phyloP scores from a whole-genome alignment of 2,888 invertebrate genomes.

The Drosophila neutralis region DNA sequence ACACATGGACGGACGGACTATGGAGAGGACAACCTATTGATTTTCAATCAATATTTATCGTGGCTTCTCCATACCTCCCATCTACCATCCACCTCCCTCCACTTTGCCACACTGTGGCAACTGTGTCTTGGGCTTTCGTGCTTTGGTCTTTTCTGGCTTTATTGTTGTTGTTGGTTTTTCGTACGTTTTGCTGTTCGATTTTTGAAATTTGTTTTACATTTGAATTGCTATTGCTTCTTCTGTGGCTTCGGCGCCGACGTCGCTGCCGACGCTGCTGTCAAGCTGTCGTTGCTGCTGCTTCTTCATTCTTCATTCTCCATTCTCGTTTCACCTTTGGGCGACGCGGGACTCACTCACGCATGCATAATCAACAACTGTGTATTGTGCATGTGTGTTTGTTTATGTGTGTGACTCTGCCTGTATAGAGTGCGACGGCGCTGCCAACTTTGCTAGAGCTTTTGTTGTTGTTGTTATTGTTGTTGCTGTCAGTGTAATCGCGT shows the following conservation, averaged over 20 bases:
- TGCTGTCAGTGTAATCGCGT: slow-evolving; percentile 61
- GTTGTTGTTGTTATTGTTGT: slow-evolving; percentile 10
- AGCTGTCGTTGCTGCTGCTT: slow-evolving; percentile 19
- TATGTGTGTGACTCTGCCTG: slow-evolving; percentile 16
- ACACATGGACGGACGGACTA: slow-evolving; percentile 5
- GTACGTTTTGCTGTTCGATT: slow-evolving; percentile 63
- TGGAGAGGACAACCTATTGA: slow-evolving; percentile 64
- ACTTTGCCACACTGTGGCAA: slow-evolving; percentile 26
- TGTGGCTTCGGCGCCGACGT: slow-evolving; percentile 45
- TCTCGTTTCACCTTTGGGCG: slow-evolving; percentile 70
- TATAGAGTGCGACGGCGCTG: slow-evolving; percentile 32
- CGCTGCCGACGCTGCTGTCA: slow-evolving; percentile 15
- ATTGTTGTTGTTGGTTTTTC: slow-evolving; percentile 28
- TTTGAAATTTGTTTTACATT: slow-evolving; percentile 80
- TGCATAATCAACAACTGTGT: slow-evolving; percentile 71
- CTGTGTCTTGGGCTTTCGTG: slow-evolving; percentile 41
- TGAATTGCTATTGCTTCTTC: slow-evolving; percentile 80
- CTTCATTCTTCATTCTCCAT: slow-evolving; percentile 42
- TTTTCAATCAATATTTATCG: slow-evolving; percentile 76
- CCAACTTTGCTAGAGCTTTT: slow-evolving; percentile 19
- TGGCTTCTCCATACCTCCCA: slow-evolving; percentile 31
- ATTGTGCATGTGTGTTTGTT: slow-evolving; percentile 19
- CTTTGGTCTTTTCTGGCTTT: slow-evolving; percentile 31
- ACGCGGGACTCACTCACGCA: slow-evolving; percentile 66
- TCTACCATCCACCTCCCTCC: background rate